Base-by-base conservation (phyloP, 2,797 vertebrate species). In the Sebastes cheni region DNA sequence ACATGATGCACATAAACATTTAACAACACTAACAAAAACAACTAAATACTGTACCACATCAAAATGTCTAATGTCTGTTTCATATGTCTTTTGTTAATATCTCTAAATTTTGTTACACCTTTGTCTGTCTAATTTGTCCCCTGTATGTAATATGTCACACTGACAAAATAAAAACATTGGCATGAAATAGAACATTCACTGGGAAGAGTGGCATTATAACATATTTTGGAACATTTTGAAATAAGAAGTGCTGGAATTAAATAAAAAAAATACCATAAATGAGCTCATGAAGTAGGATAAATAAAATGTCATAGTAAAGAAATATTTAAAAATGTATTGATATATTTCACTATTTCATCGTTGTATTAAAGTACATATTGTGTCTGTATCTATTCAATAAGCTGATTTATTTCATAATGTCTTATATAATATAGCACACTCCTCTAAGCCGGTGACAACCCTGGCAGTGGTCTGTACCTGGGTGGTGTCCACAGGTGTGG, bases 401-500 rank as follows among this genome's bases (percentile, higher is more conserved):
- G n/a, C 2, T 32, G 30, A n/a, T 55, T 6, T 39, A 20, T 67
- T 13, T 25, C 1, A 29, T 18, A 36, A 13, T 36, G 22, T 46
- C 1, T 23, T 20, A 68, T 52, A 5, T 6, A 39, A 39, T 20
- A 56, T 4, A 27, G 8, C 30, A 34, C 25, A 65, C 3, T 79
- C 18, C 8, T 14, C 5, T 23, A 6, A 22, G 6, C n/a, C 14
- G 13, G 5, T 11, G 22, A 29, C 5, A 4, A 46, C 30, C 10
- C 3, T 25, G 39, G 67, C 39, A 18, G 23, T 16, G 2, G 13
- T 61, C 34, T 32, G 18, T 89, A 98, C 98, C 97, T 99, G 98
- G 87, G 95, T 98, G 76, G 98, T 99, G 87, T 99, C 98, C 81
- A 99, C 97, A 27, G 98, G 98, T 72, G 95, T 95, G 0, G 98